Base-by-base conservation (phyloP, 2,113 vertebrate species). In the Phodopus roborovskii region DNA sequence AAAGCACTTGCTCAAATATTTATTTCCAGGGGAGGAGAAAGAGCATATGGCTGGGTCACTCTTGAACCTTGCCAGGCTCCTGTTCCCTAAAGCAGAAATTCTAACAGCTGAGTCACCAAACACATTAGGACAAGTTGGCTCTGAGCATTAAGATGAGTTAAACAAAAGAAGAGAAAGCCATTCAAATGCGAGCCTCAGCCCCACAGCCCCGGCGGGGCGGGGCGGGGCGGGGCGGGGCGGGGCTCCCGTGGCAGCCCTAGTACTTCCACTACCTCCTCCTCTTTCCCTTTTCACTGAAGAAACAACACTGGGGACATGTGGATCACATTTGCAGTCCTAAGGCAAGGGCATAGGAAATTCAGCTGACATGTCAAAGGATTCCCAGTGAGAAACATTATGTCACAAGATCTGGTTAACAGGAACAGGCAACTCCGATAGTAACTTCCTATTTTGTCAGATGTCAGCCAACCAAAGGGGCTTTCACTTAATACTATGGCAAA, bases 321-420 rank as follows among this genome's bases (percentile, higher is more conserved):
- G 97, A 97, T 97, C 95, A 95, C 97, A 98, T 98, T 97, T 98
- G 97, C 92, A 90, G 97, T 16, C 93, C 96, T 70, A 86, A 53
- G 95, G 96, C 97, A 91, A 95, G 95, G 97, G 98, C 98, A 98
- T 58, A 95, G 97, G 95, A 97, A 95, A 97, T 88, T 78, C 97
- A 86, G 96, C 97, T 56, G 96, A 98, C 97, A 97, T 98, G 97
- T 98, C 97, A 97, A 92, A 98, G 97, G 97, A 96, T 97, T 98
- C 97, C 97, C 96, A 94, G 88, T 92, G 93, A 98, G 97, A 94
- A 92, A 91, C 77, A 90, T 91, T 97, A 98, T 90, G 97, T 96
- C 90, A 93, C n/a, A 68, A 30, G 97, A 94, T 92, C 96, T 8
- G 0, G 97, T 98, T 98, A 98, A n/a, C 42, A 96, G 91, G 98